Base-by-base conservation (phyloP, 2,797 vertebrate species). In the Labroides dimidiatus region DNA sequence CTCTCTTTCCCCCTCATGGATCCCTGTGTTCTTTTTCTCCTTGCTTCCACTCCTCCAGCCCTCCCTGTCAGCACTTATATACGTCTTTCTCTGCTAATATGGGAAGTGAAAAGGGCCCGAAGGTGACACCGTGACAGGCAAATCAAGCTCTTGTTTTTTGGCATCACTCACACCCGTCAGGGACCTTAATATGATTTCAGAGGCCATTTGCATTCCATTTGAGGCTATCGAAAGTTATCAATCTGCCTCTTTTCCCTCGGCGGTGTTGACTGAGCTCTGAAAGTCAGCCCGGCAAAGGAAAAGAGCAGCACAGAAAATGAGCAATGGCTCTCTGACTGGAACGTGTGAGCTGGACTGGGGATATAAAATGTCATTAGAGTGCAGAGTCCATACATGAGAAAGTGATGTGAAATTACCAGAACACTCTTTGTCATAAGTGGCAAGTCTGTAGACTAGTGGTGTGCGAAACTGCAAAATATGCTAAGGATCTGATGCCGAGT, bases 181-280 rank as follows among this genome's bases (percentile, higher is more conserved):
- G 41, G 64, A 67, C 61, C 74, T 79, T 81, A 85, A 86, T 87
- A 82, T 83, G 65, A 87, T 84, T 82, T 86, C 78, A 70, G 62
- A 86, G 56, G 65, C 67, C 75, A 87, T 89, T 86, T 88, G 81
- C 83, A 85, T 89, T 81, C 66, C 76, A 86, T 91, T 88, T 91
- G 78, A 73, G 64, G 62, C 83, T 48, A 78, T 78, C 65, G 19
- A 82, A 75, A 84, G 58, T 82, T 79, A 88, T 89, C 81, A 84
- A 77, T 86, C 87, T 75, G 55, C 65, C 59, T 73, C 1, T 5
- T 81, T 84, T 84, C 75, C 77, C 76, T 69, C 0, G 41, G 75
- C 53, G 19, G 70, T 72, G 62, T 72, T 75, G 81, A 81, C 72
- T 78, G 81, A 74, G 73, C 73, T 30, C 55, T 44, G 58, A 71